Evolutionary conservation across 2,888 invertebrate genomes (phyloP), one percentile per base, ranked within the genome.

Genomic region (Nephrotoma guestfalica): DNA sequence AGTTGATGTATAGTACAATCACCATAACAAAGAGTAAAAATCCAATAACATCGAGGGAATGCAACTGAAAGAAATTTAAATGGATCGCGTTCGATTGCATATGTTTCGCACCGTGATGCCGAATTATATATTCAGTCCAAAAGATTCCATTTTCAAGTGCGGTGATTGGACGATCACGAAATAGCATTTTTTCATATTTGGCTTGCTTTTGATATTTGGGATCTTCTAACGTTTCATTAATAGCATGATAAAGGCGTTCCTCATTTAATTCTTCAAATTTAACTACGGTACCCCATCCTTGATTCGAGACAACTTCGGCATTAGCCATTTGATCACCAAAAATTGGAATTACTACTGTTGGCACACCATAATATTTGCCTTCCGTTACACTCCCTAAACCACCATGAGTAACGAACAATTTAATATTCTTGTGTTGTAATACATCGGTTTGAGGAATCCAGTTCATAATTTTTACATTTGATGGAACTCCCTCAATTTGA

Each of bases 91-190:
- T 84, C 15, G 84, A 84, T 84, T 41, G 84, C 84, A 84, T 41
- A n/a, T 84, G 84, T 9, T 84, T 41, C 0, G 84, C 84, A 0
- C 92, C 93, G 86, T 91, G 92, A 88, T 93, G 89, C 85, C 92
- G 90, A 6, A 93, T 90, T 0, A 92, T 90, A 88, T 93, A 92
- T 88, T 93, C 92, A 43, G 92, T 90, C 93, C 93, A 93, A 88
- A 89, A 93, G 3, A 84, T 84, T 9, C 41, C 84, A 6, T 41
- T 84, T 30, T 84, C 41, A 3, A 84, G 42, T 4, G 88, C 90
- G 57, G 88, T 90, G 89, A 92, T 89, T 0, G 92, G 92, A 86
- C 92, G 90, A 88, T 93, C 92, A 88, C 90, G 92, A 87, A 92
- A 92, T 87, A 91, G 90, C 3, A 86, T 86, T 0, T 92, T 91